Conservation (phyloP, 2,797 vertebrate species). For the Bovichtus diacanthus region DNA sequence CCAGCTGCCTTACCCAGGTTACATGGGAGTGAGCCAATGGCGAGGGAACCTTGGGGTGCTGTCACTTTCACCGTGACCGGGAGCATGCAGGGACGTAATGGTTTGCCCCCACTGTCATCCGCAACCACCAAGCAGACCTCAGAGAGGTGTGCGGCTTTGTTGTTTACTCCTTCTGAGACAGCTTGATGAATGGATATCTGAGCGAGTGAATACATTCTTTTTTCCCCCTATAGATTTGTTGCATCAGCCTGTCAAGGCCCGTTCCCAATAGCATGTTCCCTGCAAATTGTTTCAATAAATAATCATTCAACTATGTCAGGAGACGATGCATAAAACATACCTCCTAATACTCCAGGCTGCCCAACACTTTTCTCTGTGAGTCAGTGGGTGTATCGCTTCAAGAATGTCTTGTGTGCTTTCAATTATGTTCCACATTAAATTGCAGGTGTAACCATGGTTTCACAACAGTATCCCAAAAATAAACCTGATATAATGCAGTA, state of each 20-base stretch:
- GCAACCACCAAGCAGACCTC: slow-evolving; percentile 46
- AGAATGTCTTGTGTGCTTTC: slow-evolving; percentile 2
- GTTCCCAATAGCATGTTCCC: slow-evolving; percentile 31
- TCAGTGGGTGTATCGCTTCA: not conserved
- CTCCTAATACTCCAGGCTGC: not conserved
- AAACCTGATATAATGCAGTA: too few species aligned
- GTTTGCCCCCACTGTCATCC: slow-evolving; percentile 59
- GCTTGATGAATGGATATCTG: slow-evolving; percentile 72
- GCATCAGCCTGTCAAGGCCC: slow-evolving; percentile 30
- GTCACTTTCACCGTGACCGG: slow-evolving; percentile 61
- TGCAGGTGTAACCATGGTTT: not conserved
- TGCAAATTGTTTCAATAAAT: slow-evolving; percentile 55
- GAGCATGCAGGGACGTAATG: slow-evolving; percentile 52
- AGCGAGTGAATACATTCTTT: slow-evolving; percentile 58
- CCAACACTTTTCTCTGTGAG: slow-evolving; percentile 4
- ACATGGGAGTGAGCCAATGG: slow-evolving; percentile 34
- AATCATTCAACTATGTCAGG: slow-evolving; percentile 52
- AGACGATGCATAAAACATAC: slow-evolving; percentile 22
- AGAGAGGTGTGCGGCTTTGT: slow-evolving; percentile 39
- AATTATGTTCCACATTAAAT: not conserved
- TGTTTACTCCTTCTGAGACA: slow-evolving; percentile 68
- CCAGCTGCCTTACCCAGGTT: slow-evolving; percentile 34
- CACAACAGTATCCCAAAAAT: too few species aligned
- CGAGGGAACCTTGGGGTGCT: slow-evolving; percentile 44
- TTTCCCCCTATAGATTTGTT: slow-evolving; percentile 56